phyloP scores from a whole-genome alignment of 2,113 vertebrate genomes.

The Epinephelus fuscoguttatus region DNA sequence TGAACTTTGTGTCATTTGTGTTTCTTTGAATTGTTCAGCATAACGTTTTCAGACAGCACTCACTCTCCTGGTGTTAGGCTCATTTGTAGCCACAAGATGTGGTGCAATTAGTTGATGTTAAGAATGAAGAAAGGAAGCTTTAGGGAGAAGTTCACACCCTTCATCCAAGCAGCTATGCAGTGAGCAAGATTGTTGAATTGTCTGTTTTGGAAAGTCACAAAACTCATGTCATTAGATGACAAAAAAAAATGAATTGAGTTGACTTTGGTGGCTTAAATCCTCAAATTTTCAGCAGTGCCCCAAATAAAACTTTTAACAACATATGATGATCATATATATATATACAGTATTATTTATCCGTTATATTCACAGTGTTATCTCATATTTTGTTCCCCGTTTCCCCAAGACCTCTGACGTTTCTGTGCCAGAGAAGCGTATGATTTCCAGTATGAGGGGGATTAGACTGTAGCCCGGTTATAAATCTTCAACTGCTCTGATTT shows the following conservation, averaged over 20 bases:
- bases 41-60: neutral
- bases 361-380: neutral
- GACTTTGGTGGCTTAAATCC: neutral
- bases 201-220: neutral
- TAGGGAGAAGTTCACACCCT: neutral
- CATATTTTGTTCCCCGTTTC: neutral
- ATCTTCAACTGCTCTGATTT: slow-evolving; percentile 77
- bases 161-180: too few relatives aligned
- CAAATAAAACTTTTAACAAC: neutral
- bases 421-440: slow-evolving; percentile 18
- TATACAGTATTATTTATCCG: neutral
- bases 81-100: neutral
- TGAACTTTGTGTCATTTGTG: neutral
- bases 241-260: too few relatives aligned
- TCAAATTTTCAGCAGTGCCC: neutral
- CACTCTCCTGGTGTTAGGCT: neutral
- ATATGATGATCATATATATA: neutral
- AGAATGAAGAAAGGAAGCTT: neutral
- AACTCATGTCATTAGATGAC: neutral
- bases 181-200: neutral
- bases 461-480: slow-evolving; percentile 64
- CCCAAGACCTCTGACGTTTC: slow-evolving; percentile 34
- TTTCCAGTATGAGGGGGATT: slow-evolving; percentile 65
- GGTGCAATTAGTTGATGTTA: neutral
- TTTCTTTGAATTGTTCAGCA: neutral